These are phyloP conservation scores for Oxygymnocypris stewartii DNA, from an alignment of 2,113 vertebrate genomes.

Conservation along the genomic window DNA sequence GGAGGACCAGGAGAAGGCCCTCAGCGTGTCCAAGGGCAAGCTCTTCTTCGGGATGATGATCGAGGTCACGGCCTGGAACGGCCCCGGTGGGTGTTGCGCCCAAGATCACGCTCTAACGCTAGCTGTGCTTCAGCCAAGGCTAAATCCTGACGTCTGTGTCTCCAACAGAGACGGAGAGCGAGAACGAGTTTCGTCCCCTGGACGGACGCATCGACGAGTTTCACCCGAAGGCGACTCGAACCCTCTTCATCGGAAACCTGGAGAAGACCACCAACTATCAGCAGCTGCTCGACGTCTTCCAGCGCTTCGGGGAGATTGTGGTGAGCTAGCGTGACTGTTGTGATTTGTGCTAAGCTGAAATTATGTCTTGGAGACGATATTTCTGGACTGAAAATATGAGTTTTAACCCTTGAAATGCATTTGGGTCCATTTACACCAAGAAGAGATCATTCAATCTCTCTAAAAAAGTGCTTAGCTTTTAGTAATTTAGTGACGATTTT, in stretches of 20 bases:
- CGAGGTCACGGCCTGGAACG: slow-evolving; percentile 88
- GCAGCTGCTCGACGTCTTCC: slow-evolving; percentile 86
- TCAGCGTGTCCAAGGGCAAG: slow-evolving; percentile 88
- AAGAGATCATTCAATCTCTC: no score
- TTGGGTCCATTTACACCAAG: no score
- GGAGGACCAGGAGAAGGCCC: slow-evolving; percentile 89
- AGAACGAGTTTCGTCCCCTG: slow-evolving; percentile 88
- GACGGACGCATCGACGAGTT: slow-evolving; percentile 90
- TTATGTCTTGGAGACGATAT: neutral
- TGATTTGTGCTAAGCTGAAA: neutral
- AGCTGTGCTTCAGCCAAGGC: neutral
- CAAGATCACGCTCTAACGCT: neutral
- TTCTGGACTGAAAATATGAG: neutral
- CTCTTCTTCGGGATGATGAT: slow-evolving; percentile 92
- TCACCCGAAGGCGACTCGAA: slow-evolving; percentile 88
- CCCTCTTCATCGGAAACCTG: slow-evolving; percentile 88
- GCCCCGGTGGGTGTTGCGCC: slow-evolving; percentile 77
- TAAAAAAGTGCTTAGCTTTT: no score
- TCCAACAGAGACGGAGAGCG: slow-evolving; percentile 84
- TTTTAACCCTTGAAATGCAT: no score
- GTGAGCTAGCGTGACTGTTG: slow-evolving; percentile 60
- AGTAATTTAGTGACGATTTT: no score
- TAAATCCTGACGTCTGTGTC: neutral
- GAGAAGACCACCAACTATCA: slow-evolving; percentile 89
- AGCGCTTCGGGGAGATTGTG: slow-evolving; percentile 89